phyloP scores from a whole-genome alignment of 2,888 invertebrate species.

The Tetramorium bicarinatum region DNA sequence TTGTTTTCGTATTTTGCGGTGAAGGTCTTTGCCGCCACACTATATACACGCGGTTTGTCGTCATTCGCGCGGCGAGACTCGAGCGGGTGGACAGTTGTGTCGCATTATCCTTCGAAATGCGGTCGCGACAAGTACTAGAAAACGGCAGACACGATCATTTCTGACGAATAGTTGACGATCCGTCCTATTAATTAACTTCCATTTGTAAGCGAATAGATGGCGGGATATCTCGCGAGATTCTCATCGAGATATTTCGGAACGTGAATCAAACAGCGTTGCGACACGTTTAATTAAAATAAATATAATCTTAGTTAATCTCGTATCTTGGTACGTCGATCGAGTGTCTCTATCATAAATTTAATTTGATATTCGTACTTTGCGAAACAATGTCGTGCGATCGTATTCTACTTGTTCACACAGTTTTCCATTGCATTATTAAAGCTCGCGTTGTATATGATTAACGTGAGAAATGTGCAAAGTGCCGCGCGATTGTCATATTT shows the following conservation, averaged over 20 bases:
- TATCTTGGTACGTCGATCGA: background rate
- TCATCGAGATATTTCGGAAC: background rate
- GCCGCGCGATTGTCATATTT: background rate
- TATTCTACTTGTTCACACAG: background rate
- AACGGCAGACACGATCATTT: background rate
- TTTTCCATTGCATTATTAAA: background rate
- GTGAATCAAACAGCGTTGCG: background rate
- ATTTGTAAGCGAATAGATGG: background rate
- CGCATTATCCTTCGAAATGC: background rate
- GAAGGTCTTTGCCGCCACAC: background rate
- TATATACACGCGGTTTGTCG: background rate
- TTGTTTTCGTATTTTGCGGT: background rate
- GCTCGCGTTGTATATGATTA: background rate
- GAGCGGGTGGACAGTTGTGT: background rate
- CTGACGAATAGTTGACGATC: background rate
- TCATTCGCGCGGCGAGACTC: background rate
- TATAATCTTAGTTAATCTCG: background rate
- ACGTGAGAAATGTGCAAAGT: background rate
- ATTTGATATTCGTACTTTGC: background rate
- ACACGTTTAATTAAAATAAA: conserved; percentile 10
- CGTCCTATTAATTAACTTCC: background rate
- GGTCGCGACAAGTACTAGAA: background rate
- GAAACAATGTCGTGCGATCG: conserved; percentile 12
- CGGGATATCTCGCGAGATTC: background rate
- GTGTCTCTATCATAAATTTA: background rate